Evolutionary conservation across 37 sponge, comb jelly and placozoan genomes (phyloP).

Genomic region (Tethya wilhelma): DNA sequence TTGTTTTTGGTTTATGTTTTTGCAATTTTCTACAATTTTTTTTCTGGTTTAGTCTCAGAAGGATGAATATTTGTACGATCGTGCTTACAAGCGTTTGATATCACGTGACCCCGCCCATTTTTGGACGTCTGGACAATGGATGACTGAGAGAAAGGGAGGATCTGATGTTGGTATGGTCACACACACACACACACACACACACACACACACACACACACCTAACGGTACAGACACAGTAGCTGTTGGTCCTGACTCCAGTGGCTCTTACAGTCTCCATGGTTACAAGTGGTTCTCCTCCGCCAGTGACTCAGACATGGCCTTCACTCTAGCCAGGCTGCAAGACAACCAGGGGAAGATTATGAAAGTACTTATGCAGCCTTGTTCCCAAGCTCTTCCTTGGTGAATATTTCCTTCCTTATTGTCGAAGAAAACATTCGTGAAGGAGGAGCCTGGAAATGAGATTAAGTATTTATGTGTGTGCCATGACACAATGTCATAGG

Average conservation of each 20-base stretch:
- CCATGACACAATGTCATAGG: too few relatives aligned
- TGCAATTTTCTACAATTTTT: not conserved
- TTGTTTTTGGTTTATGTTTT: not conserved
- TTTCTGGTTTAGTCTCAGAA: not conserved
- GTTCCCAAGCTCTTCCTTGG: too few relatives aligned
- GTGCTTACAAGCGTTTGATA: constrained; percentile 61
- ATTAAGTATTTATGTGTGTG: too few relatives aligned
- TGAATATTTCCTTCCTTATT: too few relatives aligned
- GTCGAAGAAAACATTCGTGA: too few relatives aligned
- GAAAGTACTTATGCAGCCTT: constrained; percentile 33
- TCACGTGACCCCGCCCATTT: constrained; percentile 71
- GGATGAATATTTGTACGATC: constrained; percentile 13
- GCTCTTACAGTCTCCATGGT: constrained; percentile 71
- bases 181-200: not conserved
- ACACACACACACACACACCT: constrained; percentile 16
- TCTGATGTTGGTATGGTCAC: constrained; percentile 94
- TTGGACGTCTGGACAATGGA: constrained; percentile 99
- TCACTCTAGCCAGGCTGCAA: constrained; percentile 83
- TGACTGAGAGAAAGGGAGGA: constrained; percentile 95
- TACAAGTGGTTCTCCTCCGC: constrained; percentile 99
- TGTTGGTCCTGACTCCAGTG: constrained; percentile 39
- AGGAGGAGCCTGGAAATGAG: too few relatives aligned
- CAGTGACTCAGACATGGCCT: constrained; percentile 86
- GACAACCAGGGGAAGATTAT: constrained; percentile 46
- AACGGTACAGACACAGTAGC: constrained; percentile 85